Conservation (phyloP, 2,888 invertebrate species). For the Nematopogon swammerdamellus region DNA sequence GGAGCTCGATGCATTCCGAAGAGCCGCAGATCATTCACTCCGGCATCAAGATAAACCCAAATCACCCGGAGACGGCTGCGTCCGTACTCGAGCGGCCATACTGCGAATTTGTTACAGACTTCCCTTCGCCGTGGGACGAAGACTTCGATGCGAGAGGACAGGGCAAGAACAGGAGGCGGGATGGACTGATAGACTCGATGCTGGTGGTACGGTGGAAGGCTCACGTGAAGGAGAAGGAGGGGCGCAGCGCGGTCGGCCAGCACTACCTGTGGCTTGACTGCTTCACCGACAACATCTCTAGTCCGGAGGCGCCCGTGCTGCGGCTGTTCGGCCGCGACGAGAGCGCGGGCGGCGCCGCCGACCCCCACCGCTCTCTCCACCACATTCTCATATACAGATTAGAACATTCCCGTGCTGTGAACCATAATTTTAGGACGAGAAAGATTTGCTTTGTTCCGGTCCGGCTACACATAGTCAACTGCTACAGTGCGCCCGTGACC, state of each 20-base stretch:
- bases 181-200: conserved; percentile 42
- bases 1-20: conserved; percentile 21
- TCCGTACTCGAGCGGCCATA: conserved; percentile 26
- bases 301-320: conserved; percentile 33
- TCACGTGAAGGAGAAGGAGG: conserved; percentile 43
- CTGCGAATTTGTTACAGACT: conserved; percentile 31
- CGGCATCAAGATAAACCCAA: conserved; percentile 26
- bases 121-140: conserved; percentile 24
- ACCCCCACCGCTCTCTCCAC: conserved; percentile 26
- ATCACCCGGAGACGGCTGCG: conserved; percentile 20
- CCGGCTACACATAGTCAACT: conserved; percentile 63
- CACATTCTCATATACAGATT: conserved; percentile 59
- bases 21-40: conserved; percentile 29
- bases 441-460: conserved; percentile 68
- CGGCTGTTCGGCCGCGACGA: conserved; percentile 35
- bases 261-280: conserved; percentile 63
- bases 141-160: conserved; percentile 18
- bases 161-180: conserved; percentile 15
- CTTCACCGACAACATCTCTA: conserved; percentile 52
- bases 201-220: conserved; percentile 54
- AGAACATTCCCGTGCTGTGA: conserved; percentile 53
- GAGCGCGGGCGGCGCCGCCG: conserved; percentile 19
- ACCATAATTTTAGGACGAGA: conserved; percentile 60
- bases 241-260: conserved; percentile 62
- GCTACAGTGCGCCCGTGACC: conserved; percentile 54